Evolutionary conservation across 2,888 invertebrate species (phyloP), one percentile per base, ranked within the genome.

Genomic region (Pheosia gnoma): DNA sequence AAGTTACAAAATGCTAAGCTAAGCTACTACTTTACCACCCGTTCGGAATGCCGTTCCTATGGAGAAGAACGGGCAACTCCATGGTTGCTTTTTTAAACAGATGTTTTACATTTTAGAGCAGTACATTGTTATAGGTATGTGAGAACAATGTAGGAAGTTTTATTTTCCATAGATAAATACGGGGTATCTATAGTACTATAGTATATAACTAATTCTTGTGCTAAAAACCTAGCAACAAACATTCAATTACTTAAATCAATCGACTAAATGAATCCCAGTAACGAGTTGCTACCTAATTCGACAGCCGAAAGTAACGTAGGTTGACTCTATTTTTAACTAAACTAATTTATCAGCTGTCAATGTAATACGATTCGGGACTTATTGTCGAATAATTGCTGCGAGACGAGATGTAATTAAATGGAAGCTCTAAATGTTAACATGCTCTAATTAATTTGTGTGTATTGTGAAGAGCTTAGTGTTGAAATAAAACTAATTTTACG

Each of bases 271-370:
- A 25, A 6, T 51, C 51, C 51, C 51, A 13, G 51, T 51, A 47
- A 51, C 51, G 51, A 51, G 51, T 25, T 47, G 47, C 6, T 51
- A 51, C 51, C 9, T 51, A 51, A 51, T 51, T 9, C 51, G 51
- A 51, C 51, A 51, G 51, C 51, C 9, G 51, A 25, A 51, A 25
- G 51, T 51, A 25, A 51, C 51, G 25, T 7, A 6, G 51, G 51
- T 25, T 25, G 13, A 6, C 25, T 51, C 51, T 51, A 51, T 51
- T 51, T 51, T 51, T 51, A 51, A 51, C 25, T 51, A 9, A 25
- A 51, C 51, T 51, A 51, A 51, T 51, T 51, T 51, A 51, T 51
- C 51, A 51, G 25, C 25, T n/a, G 51, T 51, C 25, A 9, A 25
- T 51, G 25, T 51, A 47, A 47, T n/a, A 5, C 47, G 47, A 47